Evolutionary conservation across 2,797 vertebrate genomes (phyloP), one percentile per base, ranked within the genome.

Genomic region (Eulemur mongoz): DNA sequence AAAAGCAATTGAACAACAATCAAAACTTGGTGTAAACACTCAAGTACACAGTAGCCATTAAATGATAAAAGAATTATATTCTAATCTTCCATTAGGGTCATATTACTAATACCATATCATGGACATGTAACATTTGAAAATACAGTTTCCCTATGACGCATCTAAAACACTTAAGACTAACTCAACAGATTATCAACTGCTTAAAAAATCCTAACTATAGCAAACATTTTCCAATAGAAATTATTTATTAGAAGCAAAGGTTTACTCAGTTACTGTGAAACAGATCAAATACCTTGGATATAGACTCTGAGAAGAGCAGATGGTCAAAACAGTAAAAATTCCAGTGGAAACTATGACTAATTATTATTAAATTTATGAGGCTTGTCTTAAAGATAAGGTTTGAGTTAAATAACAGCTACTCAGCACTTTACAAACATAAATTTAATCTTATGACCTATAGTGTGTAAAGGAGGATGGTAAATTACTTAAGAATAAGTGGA

Each of bases 321-420:
- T 32, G 94, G 91, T 90, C 93, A 93, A 91, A 97, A 92, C 9
- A 93, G 38, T 86, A 98, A 96, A 98, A 98, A 98, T 98, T 98
- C 93, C 96, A 97, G 82, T 61, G 84, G 95, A 96, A 97, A 70
- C 88, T 95, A 80, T 96, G 97, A 98, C 97, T 97, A 97, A 98
- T 91, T 92, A 70, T 95, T 96, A 92, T 79, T 95, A 97, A 97
- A 98, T 81, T 95, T 97, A 98, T 48, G 92, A 95, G 7, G 40
- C 83, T 81, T 82, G 93, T 40, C 93, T 96, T 88, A 94, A 93
- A 96, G 94, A 97, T 90, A 85, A 93, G 89, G 35, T 43, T 94
- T 81, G 91, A 93, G 78, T 91, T 87, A 96, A 95, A 78, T 65
- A 73, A 78, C 14, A 97, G 91, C 48, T 75, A 87, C 79, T 86